phyloP scores from a whole-genome alignment of 1,140 invertebrate species.

The Apocrypta bakeri region DNA sequence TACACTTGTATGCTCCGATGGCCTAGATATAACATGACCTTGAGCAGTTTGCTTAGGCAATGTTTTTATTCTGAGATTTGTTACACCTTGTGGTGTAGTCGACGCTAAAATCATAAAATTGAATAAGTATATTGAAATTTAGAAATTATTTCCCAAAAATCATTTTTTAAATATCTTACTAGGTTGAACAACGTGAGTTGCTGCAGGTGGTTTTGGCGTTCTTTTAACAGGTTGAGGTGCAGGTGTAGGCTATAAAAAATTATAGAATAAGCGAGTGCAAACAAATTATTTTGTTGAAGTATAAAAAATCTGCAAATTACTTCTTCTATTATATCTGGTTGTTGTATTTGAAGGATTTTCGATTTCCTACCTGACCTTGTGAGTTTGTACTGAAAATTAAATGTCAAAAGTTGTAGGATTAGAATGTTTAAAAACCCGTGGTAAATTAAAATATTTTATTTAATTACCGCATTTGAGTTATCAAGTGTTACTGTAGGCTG shows the following conservation, averaged over 20 bases:
- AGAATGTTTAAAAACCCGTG: no score
- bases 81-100: slow-evolving; percentile 58
- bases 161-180: slow-evolving; percentile 54
- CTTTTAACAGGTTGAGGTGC: slow-evolving; percentile 35
- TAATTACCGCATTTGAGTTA: slow-evolving; percentile 17
- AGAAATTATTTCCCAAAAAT: neutral
- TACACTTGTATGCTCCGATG: slow-evolving; percentile 80
- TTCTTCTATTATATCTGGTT: slow-evolving; percentile 68
- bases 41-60: slow-evolving; percentile 54
- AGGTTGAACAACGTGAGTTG: slow-evolving; percentile 59
- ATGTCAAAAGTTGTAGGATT: no score
- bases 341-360: slow-evolving; percentile 59
- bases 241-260: slow-evolving; percentile 26
- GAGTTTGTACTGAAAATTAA: slow-evolving; percentile 58
- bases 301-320: slow-evolving; percentile 52
- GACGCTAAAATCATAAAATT: slow-evolving; percentile 52
- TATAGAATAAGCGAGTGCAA: neutral
- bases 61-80: slow-evolving; percentile 66
- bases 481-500: slow-evolving; percentile 57
- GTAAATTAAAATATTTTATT: slow-evolving; percentile 21
- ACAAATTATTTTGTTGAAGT: neutral
- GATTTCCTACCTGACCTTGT: slow-evolving; percentile 57
- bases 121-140: neutral
- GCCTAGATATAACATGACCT: slow-evolving; percentile 63
- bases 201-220: slow-evolving; percentile 47